Evolutionary conservation across 2,113 vertebrate genomes (phyloP).

Genomic region (Oxyura jamaicensis): DNA sequence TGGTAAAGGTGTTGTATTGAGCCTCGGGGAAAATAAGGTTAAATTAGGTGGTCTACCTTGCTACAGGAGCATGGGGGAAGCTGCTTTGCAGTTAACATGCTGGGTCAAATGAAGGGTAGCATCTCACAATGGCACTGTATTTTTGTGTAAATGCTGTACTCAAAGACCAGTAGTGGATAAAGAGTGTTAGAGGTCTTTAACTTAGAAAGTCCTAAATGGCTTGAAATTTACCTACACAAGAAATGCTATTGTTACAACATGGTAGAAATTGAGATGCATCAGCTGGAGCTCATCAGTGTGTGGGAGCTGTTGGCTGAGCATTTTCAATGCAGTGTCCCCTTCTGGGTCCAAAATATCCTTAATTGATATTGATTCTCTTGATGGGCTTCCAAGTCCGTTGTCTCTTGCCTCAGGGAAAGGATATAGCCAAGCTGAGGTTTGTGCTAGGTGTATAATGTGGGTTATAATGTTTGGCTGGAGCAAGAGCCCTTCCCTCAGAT

Average conservation of each 20-base stretch:
- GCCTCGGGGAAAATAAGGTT: not conserved
- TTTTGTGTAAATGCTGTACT: not conserved
- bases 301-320: not conserved
- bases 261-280: not conserved
- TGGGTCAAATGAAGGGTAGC: not conserved
- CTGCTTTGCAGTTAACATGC: not conserved
- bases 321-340: conserved; percentile 12
- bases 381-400: not conserved
- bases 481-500: not conserved
- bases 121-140: not conserved
- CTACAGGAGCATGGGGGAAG: not conserved
- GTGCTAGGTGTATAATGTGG: not conserved
- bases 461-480: not conserved
- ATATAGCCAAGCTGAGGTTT: conserved; percentile 13
- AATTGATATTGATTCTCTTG: conserved; percentile 47
- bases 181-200: not conserved
- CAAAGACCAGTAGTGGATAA: not conserved
- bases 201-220: not conserved
- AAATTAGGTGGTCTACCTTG: not conserved
- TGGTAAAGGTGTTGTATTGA: not conserved
- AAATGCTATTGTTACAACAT: not conserved
- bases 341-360: conserved; percentile 31
- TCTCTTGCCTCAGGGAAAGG: conserved; percentile 32
- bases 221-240: not conserved
- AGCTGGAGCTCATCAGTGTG: not conserved